Evolutionary conservation across 2,797 vertebrate genomes (phyloP), one percentile per base, ranked within the genome.

Genomic region (Emydoidea blandingii): DNA sequence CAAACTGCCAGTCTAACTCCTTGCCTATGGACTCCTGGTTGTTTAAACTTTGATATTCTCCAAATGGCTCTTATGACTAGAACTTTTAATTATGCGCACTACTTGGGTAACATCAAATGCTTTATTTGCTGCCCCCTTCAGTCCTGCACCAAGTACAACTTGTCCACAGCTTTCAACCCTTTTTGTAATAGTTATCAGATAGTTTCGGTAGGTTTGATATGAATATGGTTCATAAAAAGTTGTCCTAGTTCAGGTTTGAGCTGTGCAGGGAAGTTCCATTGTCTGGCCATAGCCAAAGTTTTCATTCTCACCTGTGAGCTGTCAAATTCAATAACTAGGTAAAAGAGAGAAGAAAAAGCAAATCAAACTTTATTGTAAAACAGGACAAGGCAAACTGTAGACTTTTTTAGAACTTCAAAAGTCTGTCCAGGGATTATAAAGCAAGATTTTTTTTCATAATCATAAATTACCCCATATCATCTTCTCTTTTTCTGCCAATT

Each of bases 301-400:
- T 92, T 85, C 82, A 57, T 87, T 85, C 44, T 87, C 4, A 78
- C 62, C 21, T 49, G 2, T 34, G 23, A 76, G 65, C 52, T 79
- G 34, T 53, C 27, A 81, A 80, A 44, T 41, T 88, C 34, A 1
- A 0, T 11, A 57, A 37, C 34, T 47, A 89, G 31, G 16, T 62
- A 29, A 95, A 95, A 91, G 21, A 44, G 54, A 94, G 79, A 54
- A 79, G 16, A 34, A 65, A 92, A 92, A 86, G 78, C n/a, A 34
- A 57, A 87, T 62, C 3, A 4, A 34, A 56, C 47, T 1, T 52
- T 14, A 93, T 34, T 81, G 18, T 81, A 89, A 93, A 59, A 44
- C 37, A 62, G 12, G 16, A 57, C 79, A 89, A 53, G 53, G 31
- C 3, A 81, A 88, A 94, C 8, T 0, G 49, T 6, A 2, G 0